A percentile compares a stretch with the other conserved stretches of the same genome.
Evolutionary conservation across 2,113 vertebrate species (phyloP).

Genomic region (Illadopsis cleaveri): DNA sequence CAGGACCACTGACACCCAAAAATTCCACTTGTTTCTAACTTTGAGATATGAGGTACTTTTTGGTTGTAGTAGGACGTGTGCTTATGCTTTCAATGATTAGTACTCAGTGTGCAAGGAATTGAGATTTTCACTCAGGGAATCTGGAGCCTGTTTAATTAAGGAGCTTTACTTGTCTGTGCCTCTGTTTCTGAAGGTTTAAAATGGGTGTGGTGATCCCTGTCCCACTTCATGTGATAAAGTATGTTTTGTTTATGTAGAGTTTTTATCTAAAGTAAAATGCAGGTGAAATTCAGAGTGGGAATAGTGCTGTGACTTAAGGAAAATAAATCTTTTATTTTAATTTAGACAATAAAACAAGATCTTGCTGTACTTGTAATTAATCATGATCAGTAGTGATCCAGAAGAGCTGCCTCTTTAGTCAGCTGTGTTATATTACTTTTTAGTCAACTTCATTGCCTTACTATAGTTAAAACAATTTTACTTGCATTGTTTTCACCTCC

Average conservation of each 20-base stretch:
- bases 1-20: fast-evolving
- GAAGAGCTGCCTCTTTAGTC: neutral
- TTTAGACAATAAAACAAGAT: neutral
- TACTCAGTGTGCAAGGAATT: neutral
- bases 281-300: neutral
- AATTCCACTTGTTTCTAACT: neutral
- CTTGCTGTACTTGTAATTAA: neutral
- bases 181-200: neutral
- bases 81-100: neutral
- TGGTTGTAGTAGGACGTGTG: neutral
- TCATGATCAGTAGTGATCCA: neutral
- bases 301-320: neutral
- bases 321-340: neutral
- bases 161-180: neutral
- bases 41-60: neutral
- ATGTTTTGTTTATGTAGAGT: neutral
- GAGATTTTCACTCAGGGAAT: neutral
- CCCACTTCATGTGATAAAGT: neutral
- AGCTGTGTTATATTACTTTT: neutral
- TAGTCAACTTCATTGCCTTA: neutral
- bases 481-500: neutral
- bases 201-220: fast-evolving
- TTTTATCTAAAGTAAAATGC: neutral
- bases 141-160: neutral
- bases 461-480: neutral